A percentile compares a stretch with the other conserved stretches of the same genome.
These are phyloP conservation scores for Hylyphantes graminicola DNA, from an alignment of 1,140 invertebrate genomes.

Conservation along the genomic window DNA sequence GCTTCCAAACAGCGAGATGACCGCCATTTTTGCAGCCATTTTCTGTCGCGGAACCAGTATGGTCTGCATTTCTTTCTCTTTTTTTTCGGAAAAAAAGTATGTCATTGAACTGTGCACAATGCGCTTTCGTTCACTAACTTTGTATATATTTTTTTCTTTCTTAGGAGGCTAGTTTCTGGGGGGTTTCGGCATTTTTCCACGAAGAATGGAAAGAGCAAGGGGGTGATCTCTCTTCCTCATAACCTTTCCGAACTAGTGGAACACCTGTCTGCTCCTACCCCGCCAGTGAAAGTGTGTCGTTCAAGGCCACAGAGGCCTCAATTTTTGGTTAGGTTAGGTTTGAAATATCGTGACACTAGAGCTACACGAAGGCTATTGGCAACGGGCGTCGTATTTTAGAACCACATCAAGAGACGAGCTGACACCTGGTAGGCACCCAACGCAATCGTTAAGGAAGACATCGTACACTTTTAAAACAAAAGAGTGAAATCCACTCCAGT, in stretches of 20 bases:
- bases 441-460: too few species aligned
- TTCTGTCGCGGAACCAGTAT: too few species aligned
- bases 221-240: background rate
- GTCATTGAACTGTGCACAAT: slow-evolving; percentile 33
- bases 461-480: too few species aligned
- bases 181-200: slow-evolving; percentile 16
- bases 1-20: too few species aligned
- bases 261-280: slow-evolving; percentile 29
- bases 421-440: too few species aligned
- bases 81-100: slow-evolving; percentile 11
- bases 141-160: background rate
- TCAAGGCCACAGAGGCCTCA: slow-evolving; percentile 17
- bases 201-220: slow-evolving; percentile 5
- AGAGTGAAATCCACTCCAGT: too few species aligned
- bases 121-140: background rate
- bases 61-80: background rate
- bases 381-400: too few species aligned
- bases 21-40: too few species aligned
- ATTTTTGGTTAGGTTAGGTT: too few species aligned
- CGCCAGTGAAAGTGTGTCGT: slow-evolving; percentile 44
- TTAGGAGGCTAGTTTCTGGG: slow-evolving; percentile 3
- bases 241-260: background rate
- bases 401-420: too few species aligned
- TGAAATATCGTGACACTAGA: too few species aligned
- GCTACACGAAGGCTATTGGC: too few species aligned